Evolutionary conservation across 2,888 invertebrate genomes (phyloP).

Genomic region (Trisateles emortualis): DNA sequence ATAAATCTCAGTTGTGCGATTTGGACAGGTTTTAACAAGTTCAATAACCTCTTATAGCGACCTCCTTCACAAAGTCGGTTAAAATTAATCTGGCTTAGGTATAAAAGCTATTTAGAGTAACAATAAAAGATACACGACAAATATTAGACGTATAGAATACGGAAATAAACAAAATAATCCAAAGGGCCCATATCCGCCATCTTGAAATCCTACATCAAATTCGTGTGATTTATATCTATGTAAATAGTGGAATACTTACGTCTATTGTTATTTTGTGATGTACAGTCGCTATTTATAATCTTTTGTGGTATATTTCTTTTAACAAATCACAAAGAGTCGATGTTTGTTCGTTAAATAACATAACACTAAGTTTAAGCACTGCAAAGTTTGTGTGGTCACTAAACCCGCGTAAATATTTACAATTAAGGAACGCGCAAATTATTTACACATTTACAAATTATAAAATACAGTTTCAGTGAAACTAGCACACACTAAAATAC

Average conservation of each 20-base stretch:
- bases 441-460: conserved; percentile 55
- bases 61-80: conserved; percentile 35
- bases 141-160: conserved; percentile 26
- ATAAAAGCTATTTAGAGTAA: conserved; percentile 19
- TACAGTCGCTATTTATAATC: conserved; percentile 31
- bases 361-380: conserved; percentile 24
- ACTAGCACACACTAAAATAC: conserved; percentile 69
- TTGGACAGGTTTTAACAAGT: conserved; percentile 71
- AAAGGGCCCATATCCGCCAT: conserved; percentile 72
- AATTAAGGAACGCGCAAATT: conserved; percentile 34
- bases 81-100: conserved; percentile 16
- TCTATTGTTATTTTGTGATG: conserved; percentile 49
- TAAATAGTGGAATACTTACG: conserved; percentile 62
- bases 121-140: conserved; percentile 26
- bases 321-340: conserved; percentile 38
- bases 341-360: conserved; percentile 37
- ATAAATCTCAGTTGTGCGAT: too few relatives aligned
- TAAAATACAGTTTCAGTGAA: conserved; percentile 50
- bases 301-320: conserved; percentile 43
- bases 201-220: conserved; percentile 57
- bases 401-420: conserved; percentile 40
- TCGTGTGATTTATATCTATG: conserved; percentile 23
- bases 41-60: conserved; percentile 64
- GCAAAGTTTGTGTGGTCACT: conserved; percentile 22
- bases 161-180: conserved; percentile 57